These are phyloP conservation scores for Paedocypris sp. DNA, from an alignment of 2,113 vertebrate species.

Conservation along the genomic window DNA sequence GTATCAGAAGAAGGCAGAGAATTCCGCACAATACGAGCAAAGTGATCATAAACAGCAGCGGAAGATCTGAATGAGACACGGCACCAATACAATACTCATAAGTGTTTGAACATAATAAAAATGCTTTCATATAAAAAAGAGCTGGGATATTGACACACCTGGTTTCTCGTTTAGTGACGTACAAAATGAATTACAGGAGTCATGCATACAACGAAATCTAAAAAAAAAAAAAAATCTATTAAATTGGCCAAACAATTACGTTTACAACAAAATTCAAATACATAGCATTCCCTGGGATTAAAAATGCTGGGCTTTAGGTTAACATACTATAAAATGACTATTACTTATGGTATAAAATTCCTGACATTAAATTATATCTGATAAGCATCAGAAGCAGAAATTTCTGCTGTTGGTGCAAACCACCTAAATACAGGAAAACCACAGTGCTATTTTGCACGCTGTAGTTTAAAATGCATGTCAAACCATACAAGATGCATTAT, in stretches of 20 bases:
- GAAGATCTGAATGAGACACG: not conserved
- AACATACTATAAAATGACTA: not conserved
- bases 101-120: not conserved
- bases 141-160: accelerated
- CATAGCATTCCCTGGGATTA: not conserved
- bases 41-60: not conserved
- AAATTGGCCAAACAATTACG: too few species aligned
- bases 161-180: not conserved
- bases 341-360: not conserved
- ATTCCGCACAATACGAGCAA: slow-evolving; percentile 8
- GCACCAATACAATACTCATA: not conserved
- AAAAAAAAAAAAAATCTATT: too few species aligned
- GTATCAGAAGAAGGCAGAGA: not conserved
- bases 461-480: slow-evolving; percentile 15
- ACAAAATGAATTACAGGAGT: not conserved
- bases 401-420: slow-evolving; percentile 20
- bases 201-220: not conserved
- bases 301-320: too few species aligned
- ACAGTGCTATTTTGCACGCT: slow-evolving; percentile 38
- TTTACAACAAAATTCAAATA: not conserved
- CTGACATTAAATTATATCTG: not conserved
- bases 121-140: not conserved
- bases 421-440: slow-evolving; percentile 34
- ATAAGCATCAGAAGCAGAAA: slow-evolving; percentile 25
- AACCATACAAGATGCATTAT: not conserved